Conservation (phyloP, 1,140 invertebrate genomes). For the Spodoptera frugiperda region DNA sequence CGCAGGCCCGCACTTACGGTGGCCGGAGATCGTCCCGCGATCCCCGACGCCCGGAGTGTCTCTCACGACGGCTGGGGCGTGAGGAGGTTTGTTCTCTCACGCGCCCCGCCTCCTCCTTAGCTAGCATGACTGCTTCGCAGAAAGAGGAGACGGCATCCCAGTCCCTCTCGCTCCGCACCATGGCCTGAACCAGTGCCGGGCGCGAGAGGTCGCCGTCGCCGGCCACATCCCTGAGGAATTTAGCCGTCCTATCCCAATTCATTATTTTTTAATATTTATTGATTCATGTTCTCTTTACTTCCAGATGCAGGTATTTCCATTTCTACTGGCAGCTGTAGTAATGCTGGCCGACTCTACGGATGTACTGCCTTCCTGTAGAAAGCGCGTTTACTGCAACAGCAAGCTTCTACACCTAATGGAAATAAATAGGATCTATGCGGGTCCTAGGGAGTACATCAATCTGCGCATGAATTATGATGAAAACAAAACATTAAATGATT, state of each 20-base stretch:
- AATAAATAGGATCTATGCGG: slow-evolving; percentile 89
- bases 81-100: no score
- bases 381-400: slow-evolving; percentile 92
- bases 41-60: no score
- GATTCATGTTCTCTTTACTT: slow-evolving; percentile 46
- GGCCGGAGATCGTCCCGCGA: no score
- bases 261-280: no score
- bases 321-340: slow-evolving; percentile 56
- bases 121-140: no score
- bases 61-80: no score
- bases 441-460: slow-evolving; percentile 96
- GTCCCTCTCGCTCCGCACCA: background rate
- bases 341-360: slow-evolving; percentile 54
- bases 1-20: no score
- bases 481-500: slow-evolving; percentile 83
- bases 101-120: no score
- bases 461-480: slow-evolving; percentile 65
- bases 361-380: slow-evolving; percentile 78
- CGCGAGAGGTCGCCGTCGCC: background rate
- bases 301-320: slow-evolving; percentile 70
- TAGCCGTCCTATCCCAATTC: no score
- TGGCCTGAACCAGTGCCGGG: background rate
- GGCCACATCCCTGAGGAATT: background rate
- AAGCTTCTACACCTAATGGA: slow-evolving; percentile 92
- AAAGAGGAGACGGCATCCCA: no score